Evolutionary conservation across 1,140 invertebrate genomes (phyloP).

Genomic region (Cotesia vestalis): DNA sequence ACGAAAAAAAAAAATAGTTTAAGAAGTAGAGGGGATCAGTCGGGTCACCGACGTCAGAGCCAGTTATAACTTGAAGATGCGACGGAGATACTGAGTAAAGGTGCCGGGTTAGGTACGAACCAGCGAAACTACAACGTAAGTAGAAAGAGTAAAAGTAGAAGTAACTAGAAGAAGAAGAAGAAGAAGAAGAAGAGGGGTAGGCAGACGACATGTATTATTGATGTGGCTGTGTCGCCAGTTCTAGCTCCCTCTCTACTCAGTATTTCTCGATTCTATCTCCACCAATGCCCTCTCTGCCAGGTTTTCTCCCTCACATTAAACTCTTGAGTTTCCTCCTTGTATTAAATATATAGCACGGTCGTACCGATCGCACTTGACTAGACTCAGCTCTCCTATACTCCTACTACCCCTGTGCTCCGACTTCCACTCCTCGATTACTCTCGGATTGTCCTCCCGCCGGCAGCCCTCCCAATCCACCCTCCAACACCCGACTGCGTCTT

Average conservation of each 20-base stretch:
- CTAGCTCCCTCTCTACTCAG: slow-evolving; percentile 33
- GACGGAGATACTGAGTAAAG: slow-evolving; percentile 37
- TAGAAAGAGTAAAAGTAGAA: slow-evolving; percentile 7
- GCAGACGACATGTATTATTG: slow-evolving; percentile 55
- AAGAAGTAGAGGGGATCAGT: slow-evolving; percentile 39
- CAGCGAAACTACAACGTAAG: background rate
- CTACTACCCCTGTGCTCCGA: background rate
- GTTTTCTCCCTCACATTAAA: slow-evolving; percentile 12
- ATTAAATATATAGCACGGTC: too few relatives aligned
- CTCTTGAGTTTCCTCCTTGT: background rate
- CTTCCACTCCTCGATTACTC: slow-evolving; percentile 28
- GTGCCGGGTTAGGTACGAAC: too few relatives aligned
- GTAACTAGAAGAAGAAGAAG: slow-evolving; percentile 15
- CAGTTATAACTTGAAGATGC: slow-evolving; percentile 47
- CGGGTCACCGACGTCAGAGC: slow-evolving; percentile 52
- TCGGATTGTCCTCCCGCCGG: slow-evolving; percentile 26
- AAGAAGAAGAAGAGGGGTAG: slow-evolving; percentile 36
- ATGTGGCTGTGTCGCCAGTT: slow-evolving; percentile 49
- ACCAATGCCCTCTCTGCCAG: slow-evolving; percentile 29
- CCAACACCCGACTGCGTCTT: slow-evolving; percentile 42
- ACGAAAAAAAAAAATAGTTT: slow-evolving; percentile 13
- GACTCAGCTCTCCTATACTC: slow-evolving; percentile 32
- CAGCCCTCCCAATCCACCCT: slow-evolving; percentile 24
- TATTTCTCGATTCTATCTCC: slow-evolving; percentile 25
- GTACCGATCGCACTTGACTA: slow-evolving; percentile 1